These are phyloP conservation scores for Heliconius hermathena DNA, from an alignment of 1,140 invertebrate species.

Conservation along the genomic window DNA sequence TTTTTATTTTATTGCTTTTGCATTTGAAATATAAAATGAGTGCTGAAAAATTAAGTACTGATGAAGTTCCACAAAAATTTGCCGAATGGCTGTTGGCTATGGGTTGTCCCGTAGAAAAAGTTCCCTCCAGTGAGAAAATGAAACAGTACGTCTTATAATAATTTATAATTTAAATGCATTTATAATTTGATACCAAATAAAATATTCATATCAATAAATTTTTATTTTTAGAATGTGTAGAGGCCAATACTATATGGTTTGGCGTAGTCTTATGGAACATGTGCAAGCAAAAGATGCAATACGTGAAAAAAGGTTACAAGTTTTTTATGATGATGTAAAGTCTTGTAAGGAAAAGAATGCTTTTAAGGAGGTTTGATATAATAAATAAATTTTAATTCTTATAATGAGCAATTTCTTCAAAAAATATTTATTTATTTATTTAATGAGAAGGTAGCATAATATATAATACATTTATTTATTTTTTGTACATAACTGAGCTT, in stretches of 20 bases:
- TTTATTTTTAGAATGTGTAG: slow-evolving; percentile 61
- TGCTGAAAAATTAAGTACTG: slow-evolving; percentile 57
- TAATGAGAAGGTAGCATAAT: too few species aligned
- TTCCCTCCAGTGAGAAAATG: slow-evolving; percentile 64
- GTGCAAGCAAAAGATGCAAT: slow-evolving; percentile 58
- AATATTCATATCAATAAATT: not conserved
- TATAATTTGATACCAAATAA: not conserved
- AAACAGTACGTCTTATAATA: slow-evolving; percentile 52
- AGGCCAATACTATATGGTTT: slow-evolving; percentile 72
- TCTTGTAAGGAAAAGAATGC: slow-evolving; percentile 55
- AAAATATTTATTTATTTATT: too few species aligned
- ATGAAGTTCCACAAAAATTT: slow-evolving; percentile 68
- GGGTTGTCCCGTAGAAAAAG: slow-evolving; percentile 66
- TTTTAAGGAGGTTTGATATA: slow-evolving; percentile 55
- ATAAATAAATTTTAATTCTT: not conserved
- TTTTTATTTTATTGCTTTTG: not conserved
- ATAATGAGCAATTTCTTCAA: not conserved
- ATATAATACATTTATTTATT: too few species aligned
- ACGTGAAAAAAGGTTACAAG: slow-evolving; percentile 59
- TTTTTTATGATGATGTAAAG: slow-evolving; percentile 65
- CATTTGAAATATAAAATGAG: slow-evolving; percentile 29
- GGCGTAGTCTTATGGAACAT: slow-evolving; percentile 72
- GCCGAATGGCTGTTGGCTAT: slow-evolving; percentile 67
- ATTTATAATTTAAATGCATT: not conserved
- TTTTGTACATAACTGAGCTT: too few species aligned